Base-by-base conservation (phyloP, 92 coral and sea anemone species). In the Palythoa caribaeorum region DNA sequence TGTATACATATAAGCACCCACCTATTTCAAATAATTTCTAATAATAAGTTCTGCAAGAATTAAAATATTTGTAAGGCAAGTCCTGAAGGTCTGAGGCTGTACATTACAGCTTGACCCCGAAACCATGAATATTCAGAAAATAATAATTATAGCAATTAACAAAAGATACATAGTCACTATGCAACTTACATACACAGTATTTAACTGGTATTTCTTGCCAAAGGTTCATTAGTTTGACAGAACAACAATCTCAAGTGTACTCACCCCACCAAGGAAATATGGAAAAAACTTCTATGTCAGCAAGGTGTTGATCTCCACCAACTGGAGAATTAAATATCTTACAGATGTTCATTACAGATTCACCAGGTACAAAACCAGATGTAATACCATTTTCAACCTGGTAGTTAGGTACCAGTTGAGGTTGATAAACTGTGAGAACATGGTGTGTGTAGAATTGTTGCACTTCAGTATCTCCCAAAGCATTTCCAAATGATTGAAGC, bases 201-300 rank as follows among this genome's bases (percentile, higher is more conserved):
- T 28, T 28, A 28, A 0, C 0, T 28, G 28, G 28, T 28, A 28
- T 0, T 28, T 28, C 0, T 28, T 28, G 28, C 28, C 0, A 28
- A 28, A 28, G 55, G 8, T 11, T 51, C 11, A 6, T 51, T 51
- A 6, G 55, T 51, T 51, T 11, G 6, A 55, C 62, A 11, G 62
- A 11, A 55, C 14, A 55, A 55, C 3, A 11, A 2, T 16, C 20
- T 63, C 21, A 63, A 17, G 6, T 16, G 1, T 63, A 63, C 70
- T 63, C 36, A 63, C 70, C 70, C 36, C 21, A n/a, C 70, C 70
- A 63, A 63, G 70, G 70, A 63, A 63, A 63, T 63, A 6, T n/a
- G 20, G 70, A 63, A 1, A 16, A 5, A 16, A 63, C 70, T 63
- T 63, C 70, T 63, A 63, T 10, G n/a, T 19, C 9, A 63, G n/a